A percentile compares a stretch with the other conserved stretches of the same genome.
These are phyloP conservation scores for Steatocranus sp. DNA, from an alignment of 2,797 vertebrate species.

Conservation along the genomic window DNA sequence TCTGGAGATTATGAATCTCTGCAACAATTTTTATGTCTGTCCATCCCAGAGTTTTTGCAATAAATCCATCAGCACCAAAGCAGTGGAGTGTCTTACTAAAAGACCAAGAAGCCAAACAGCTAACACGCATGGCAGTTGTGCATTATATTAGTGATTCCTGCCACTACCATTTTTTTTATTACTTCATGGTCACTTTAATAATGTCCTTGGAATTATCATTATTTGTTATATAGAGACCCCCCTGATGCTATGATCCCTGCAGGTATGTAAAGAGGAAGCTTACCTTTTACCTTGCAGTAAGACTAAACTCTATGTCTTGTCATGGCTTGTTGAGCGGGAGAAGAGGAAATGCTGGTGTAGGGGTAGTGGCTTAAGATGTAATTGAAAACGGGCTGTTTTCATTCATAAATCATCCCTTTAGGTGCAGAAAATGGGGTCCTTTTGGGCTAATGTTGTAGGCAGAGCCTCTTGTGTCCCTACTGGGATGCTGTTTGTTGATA, in stretches of 20 bases:
- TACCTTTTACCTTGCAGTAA: constrained; percentile 4
- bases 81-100: neutral
- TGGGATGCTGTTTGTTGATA: constrained; percentile 38
- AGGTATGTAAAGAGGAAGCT: neutral
- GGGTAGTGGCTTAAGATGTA: constrained; percentile 12
- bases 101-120: neutral
- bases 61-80: neutral
- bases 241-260: neutral
- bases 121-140: neutral
- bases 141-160: constrained; percentile 19
- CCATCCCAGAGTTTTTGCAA: neutral
- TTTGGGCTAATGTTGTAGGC: neutral
- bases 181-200: constrained; percentile 25
- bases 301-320: constrained; percentile 14
- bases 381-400: constrained; percentile 11
- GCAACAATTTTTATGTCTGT: neutral
- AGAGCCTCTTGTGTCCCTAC: neutral
- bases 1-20: neutral
- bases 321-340: constrained; percentile 24
- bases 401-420: constrained; percentile 19
- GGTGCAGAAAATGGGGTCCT: neutral
- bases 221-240: constrained; percentile 23
- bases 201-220: constrained; percentile 27
- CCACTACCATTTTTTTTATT: constrained; percentile 27
- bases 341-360: neutral